These are phyloP conservation scores for Willisornis vidua DNA, from an alignment of 2,113 vertebrate genomes.

Conservation along the genomic window DNA sequence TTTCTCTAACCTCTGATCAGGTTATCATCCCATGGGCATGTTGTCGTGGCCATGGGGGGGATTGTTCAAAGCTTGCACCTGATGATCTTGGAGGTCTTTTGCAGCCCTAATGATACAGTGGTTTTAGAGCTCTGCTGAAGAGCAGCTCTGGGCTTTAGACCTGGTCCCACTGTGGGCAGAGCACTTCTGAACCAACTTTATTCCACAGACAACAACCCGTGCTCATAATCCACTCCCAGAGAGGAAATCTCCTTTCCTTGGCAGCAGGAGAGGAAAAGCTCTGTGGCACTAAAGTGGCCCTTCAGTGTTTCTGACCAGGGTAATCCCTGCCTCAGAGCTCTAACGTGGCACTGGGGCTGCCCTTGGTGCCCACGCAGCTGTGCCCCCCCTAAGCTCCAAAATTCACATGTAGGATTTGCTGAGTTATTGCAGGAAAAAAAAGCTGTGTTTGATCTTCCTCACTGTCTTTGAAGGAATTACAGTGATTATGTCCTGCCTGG, in stretches of 20 bases:
- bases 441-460: neutral
- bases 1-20: neutral
- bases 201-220: neutral
- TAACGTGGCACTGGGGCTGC: neutral
- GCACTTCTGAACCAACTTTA: neutral
- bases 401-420: neutral
- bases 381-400: neutral
- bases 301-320: neutral
- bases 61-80: neutral
- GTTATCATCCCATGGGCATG: neutral
- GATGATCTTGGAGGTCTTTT: neutral
- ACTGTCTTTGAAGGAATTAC: slow-evolving; percentile 26
- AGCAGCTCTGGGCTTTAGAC: neutral
- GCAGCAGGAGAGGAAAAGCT: neutral
- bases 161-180: neutral
- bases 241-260: neutral
- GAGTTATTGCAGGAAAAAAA: neutral
- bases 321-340: neutral
- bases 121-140: neutral
- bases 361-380: neutral
- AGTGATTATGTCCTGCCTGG: neutral
- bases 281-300: neutral
- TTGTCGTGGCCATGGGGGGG: too few species aligned
- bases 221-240: neutral
- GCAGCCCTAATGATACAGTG: neutral